Base-by-base conservation (phyloP, 1,140 invertebrate species). In the Anthonomus grandis region DNA sequence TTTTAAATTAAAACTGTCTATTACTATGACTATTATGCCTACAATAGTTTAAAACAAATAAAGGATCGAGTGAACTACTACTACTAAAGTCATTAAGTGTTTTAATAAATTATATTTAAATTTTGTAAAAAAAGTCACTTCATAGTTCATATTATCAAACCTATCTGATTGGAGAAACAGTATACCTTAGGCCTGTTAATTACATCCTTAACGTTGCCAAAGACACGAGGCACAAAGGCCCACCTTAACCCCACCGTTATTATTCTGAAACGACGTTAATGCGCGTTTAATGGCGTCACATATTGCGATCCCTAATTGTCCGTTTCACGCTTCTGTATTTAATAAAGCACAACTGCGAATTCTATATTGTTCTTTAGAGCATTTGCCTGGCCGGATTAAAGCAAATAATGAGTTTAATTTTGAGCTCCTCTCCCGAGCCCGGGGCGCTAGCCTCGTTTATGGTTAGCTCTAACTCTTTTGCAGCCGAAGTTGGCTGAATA, bases 231-330 rank as follows among this genome's bases (percentile, higher is more conserved):
- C 38, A 41, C 10, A 41, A 41, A 41, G 17, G 19, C 13, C 17
- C 12, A 9, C 19, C 12, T 41, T 17, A 41, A 41, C 31, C 2
- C 31, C 10, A 34, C 1, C 15, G 1, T 34, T 13, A 12, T 34
- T 13, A 10, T 9, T 12, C 8, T 12, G 22, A 45, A 12, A 19
- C 55, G 23, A 47, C 50, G 25, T 62, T 64, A 64, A 57, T 45
- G 56, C 48, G 38, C 42, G 23, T 42, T 57, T 64, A 64, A 64
- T 59, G 50, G 59, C 53, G 57, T 63, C 63, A 63, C 63, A 65
- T 63, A 65, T 63, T 60, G 63, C 63, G 39, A 47, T 62, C 60
- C 59, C 59, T 64, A 64, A 64, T 64, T 64, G 60, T 59, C 24
- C 41, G 52, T 49, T 60, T 25, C 21, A 24, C 21, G 18, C 25